A percentile compares a stretch with the other conserved stretches of the same genome.
These are phyloP conservation scores for Tachina lurida DNA, from an alignment of 2,888 invertebrate species.

Conservation along the genomic window DNA sequence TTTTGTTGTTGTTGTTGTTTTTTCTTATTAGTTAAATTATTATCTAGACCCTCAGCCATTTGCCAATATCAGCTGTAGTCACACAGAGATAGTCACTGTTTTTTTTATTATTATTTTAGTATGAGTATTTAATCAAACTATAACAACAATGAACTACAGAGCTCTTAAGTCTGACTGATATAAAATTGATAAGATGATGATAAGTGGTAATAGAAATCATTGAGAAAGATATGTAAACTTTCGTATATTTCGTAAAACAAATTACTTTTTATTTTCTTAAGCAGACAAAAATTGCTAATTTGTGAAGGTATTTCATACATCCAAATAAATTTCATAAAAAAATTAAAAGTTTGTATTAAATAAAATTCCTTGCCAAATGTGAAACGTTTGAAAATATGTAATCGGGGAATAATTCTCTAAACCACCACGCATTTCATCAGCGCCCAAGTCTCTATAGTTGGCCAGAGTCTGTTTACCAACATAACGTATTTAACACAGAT, in stretches of 20 bases:
- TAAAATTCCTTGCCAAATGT: too few species aligned
- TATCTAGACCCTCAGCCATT: slow-evolving; percentile 67
- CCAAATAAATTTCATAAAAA: too few species aligned
- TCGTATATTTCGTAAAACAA: neutral
- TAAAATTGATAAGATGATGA: slow-evolving; percentile 58
- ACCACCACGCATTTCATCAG: too few species aligned
- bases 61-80: slow-evolving; percentile 65
- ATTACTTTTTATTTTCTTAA: too few species aligned
- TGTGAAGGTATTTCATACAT: too few species aligned
- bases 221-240: neutral
- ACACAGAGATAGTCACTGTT: neutral
- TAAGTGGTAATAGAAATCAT: slow-evolving; percentile 7
- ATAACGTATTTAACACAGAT: too few species aligned
- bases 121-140: slow-evolving; percentile 48
- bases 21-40: slow-evolving; percentile 41
- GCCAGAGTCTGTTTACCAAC: too few species aligned
- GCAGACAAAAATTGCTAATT: too few species aligned
- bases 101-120: slow-evolving; percentile 22
- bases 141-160: slow-evolving; percentile 35
- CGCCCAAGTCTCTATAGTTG: too few species aligned
- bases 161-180: slow-evolving; percentile 38
- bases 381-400: too few species aligned
- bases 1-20: neutral
- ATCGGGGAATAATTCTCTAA: too few species aligned
- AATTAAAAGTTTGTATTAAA: too few species aligned